phyloP scores from a whole-genome alignment of 2,888 invertebrate species.

The Lasioglossum morio region DNA sequence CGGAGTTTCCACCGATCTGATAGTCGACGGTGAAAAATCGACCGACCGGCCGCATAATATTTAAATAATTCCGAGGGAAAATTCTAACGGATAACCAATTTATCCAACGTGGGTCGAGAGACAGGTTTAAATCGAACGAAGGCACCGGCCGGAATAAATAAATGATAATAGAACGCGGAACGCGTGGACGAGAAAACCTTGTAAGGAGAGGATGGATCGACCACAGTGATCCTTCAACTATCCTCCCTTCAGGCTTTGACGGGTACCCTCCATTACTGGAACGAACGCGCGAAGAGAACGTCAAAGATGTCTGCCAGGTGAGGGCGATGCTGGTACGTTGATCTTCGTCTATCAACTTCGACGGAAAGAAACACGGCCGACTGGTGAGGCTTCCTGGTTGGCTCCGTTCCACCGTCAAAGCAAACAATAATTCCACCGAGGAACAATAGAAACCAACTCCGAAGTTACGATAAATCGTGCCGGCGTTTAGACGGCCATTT shows the following conservation, averaged over 20 bases:
- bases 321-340: slow-evolving; percentile 60
- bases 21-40: background rate
- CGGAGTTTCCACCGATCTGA: background rate
- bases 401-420: background rate
- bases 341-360: slow-evolving; percentile 44
- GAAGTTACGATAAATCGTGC: background rate
- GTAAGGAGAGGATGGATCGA: slow-evolving; percentile 51
- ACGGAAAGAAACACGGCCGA: slow-evolving; percentile 18
- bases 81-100: background rate
- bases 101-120: background rate
- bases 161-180: slow-evolving; percentile 11
- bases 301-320: slow-evolving; percentile 60
- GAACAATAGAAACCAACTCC: background rate
- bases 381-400: slow-evolving; percentile 32
- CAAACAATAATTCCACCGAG: background rate
- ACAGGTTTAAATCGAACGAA: background rate
- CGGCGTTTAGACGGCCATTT: background rate
- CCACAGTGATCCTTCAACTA: slow-evolving; percentile 37
- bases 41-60: background rate
- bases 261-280: slow-evolving; percentile 67
- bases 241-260: slow-evolving; percentile 63
- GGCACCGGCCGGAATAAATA: background rate
- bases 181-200: slow-evolving; percentile 38
- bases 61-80: background rate
- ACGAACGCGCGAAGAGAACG: slow-evolving; percentile 57